A percentile compares a stretch with the other conserved stretches of the same genome.
Evolutionary conservation across 2,888 invertebrate genomes (phyloP).

Genomic region (Himalopsyche tibetana): DNA sequence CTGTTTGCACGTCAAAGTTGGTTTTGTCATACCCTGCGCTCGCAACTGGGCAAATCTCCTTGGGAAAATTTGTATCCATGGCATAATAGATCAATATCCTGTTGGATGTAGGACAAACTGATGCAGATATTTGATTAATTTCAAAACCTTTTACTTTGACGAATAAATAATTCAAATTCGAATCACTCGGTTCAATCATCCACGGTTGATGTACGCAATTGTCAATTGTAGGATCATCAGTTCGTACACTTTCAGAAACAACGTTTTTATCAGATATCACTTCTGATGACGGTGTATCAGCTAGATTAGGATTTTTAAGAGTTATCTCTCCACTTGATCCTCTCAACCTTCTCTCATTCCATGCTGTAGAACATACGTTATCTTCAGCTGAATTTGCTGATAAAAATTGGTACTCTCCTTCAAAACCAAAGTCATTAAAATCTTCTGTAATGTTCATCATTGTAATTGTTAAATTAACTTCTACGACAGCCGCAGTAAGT

Average conservation of each 20-base stretch:
- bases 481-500: slow-evolving; percentile 82
- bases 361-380: slow-evolving; percentile 80
- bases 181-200: slow-evolving; percentile 86
- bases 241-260: slow-evolving; percentile 76
- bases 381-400: slow-evolving; percentile 77
- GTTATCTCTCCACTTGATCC: slow-evolving; percentile 86
- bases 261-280: slow-evolving; percentile 74
- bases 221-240: slow-evolving; percentile 73
- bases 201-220: slow-evolving; percentile 85
- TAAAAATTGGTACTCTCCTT: slow-evolving; percentile 83
- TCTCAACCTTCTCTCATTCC: slow-evolving; percentile 81
- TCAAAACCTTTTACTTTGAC: slow-evolving; percentile 83
- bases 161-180: slow-evolving; percentile 83
- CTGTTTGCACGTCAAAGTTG: slow-evolving; percentile 71
- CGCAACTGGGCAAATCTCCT: slow-evolving; percentile 82
- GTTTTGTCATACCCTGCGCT: slow-evolving; percentile 68
- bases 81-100: slow-evolving; percentile 85
- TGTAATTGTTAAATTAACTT: slow-evolving; percentile 84
- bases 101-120: slow-evolving; percentile 82
- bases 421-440: slow-evolving; percentile 87
- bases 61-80: slow-evolving; percentile 78
- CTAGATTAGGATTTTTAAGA: slow-evolving; percentile 79
- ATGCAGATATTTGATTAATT: slow-evolving; percentile 73
- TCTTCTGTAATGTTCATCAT: slow-evolving; percentile 90
- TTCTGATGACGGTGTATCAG: slow-evolving; percentile 71